Conservation (phyloP, 2,113 vertebrate species). For the Cryptoleucopteryx plumbea region DNA sequence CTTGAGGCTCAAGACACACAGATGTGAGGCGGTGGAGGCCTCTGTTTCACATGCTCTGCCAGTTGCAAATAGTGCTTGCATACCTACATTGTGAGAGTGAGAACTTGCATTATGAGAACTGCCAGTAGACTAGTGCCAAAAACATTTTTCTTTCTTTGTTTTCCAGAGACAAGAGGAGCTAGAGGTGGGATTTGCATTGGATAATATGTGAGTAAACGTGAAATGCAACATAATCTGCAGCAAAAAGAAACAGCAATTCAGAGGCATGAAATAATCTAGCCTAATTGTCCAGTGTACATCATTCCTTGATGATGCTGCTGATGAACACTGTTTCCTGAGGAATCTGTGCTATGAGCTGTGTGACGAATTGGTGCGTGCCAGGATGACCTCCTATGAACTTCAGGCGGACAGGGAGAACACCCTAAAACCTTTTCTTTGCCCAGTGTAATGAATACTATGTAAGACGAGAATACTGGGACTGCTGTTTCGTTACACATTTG, state of each 20-base stretch:
- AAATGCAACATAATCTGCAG: not conserved
- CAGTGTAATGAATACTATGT: not conserved
- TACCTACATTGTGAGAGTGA: not conserved
- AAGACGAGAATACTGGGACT: not conserved
- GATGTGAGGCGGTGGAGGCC: not conserved
- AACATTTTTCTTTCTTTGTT: not conserved
- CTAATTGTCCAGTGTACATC: not conserved
- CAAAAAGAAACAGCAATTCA: not conserved
- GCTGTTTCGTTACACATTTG: fast-evolving
- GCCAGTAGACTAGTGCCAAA: not conserved
- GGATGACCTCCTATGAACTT: not conserved
- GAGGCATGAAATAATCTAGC: not conserved
- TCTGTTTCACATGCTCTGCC: not conserved
- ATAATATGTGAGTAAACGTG: constrained; percentile 62
- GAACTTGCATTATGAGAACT: not conserved
- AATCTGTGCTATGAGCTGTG: not conserved
- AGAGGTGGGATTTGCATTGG: constrained; percentile 63
- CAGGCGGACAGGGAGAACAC: not conserved
- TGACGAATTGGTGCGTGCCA: not conserved
- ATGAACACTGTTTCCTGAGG: not conserved
- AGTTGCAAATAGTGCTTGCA: not conserved
- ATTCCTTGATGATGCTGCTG: not conserved
- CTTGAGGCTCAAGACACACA: not conserved
- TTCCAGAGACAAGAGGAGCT: constrained; percentile 57
- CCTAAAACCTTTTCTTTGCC: not conserved